Conservation (phyloP, 2,797 vertebrate genomes). For the Lithobates sylvaticus region DNA sequence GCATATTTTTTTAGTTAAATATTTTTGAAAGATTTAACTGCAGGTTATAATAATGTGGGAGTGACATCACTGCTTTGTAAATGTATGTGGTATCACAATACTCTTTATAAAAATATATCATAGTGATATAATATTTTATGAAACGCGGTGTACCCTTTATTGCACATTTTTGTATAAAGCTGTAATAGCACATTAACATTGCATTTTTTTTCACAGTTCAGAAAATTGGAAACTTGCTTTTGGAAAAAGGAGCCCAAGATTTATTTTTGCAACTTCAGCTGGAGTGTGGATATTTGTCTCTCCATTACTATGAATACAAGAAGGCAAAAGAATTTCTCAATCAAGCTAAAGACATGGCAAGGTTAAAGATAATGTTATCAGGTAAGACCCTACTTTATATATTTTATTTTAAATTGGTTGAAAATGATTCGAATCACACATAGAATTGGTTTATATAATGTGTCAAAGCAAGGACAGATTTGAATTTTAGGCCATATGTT, state of each 20-base stretch:
- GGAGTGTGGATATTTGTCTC: constrained; percentile 86
- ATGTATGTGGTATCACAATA: neutral
- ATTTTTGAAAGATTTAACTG: too few species aligned
- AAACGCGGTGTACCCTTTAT: neutral
- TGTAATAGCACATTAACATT: neutral
- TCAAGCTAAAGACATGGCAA: constrained; percentile 82
- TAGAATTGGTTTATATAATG: too few species aligned
- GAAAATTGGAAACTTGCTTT: constrained; percentile 75
- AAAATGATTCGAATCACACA: neutral
- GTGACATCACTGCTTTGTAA: neutral
- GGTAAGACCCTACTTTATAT: constrained; percentile 72
- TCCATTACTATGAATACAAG: constrained; percentile 91
- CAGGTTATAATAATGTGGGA: too few species aligned
- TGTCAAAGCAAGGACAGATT: too few species aligned
- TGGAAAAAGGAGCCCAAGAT: constrained; percentile 70
- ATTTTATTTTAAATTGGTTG: neutral
- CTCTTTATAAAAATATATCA: neutral
- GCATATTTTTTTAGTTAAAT: too few species aligned
- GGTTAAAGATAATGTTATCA: constrained; percentile 82
- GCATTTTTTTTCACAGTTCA: constrained; percentile 75
- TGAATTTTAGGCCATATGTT: too few species aligned
- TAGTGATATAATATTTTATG: neutral
- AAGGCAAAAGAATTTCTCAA: constrained; percentile 85
- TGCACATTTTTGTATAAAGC: neutral
- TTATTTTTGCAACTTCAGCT: constrained; percentile 89